These are phyloP conservation scores for Galendromus occidentalis DNA, from an alignment of 1,140 invertebrate species.

Conservation along the genomic window DNA sequence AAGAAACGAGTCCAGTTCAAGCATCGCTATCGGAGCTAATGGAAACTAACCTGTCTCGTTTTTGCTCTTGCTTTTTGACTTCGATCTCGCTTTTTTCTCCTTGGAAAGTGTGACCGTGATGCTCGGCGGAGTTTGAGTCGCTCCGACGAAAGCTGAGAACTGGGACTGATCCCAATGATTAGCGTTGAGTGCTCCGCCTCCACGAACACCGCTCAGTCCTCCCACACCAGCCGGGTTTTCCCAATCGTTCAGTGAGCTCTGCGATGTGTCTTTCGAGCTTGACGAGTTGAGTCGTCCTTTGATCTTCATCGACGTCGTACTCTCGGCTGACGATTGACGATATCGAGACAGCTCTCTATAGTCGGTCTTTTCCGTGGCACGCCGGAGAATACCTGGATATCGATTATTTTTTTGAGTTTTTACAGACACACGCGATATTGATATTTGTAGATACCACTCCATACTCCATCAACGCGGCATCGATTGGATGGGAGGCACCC, in stretches of 20 bases:
- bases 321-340: background rate
- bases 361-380: conserved; percentile 1
- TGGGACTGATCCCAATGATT: conserved; percentile 5
- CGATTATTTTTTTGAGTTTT: no score
- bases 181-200: background rate
- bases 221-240: background rate
- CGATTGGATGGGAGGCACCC: no score
- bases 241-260: background rate
- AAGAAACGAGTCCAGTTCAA: background rate
- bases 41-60: background rate
- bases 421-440: no score
- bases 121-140: conserved; percentile 2
- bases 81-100: background rate
- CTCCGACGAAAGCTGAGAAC: background rate
- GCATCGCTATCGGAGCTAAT: background rate
- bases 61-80: background rate
- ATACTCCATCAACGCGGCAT: no score
- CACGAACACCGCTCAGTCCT: no score
- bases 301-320: background rate
- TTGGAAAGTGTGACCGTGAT: conserved; percentile 4
- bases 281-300: background rate
- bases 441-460: no score
- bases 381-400: conserved; percentile 2
- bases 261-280: conserved; percentile 2
- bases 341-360: background rate